Evolutionary conservation across 2,113 vertebrate genomes (phyloP).

Genomic region (Rhinichthys klamathensis): DNA sequence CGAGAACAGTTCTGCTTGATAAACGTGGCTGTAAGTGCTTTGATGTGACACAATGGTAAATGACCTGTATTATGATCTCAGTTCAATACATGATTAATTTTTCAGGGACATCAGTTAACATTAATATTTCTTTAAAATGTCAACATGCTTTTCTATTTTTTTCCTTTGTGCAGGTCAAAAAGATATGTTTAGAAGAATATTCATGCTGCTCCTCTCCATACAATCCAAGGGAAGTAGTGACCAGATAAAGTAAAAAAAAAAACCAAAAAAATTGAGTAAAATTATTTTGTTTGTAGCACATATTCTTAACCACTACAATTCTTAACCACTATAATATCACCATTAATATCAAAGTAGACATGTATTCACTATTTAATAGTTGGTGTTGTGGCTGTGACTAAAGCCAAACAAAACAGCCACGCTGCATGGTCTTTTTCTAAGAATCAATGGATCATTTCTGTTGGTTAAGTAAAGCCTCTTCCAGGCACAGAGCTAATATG

Average conservation of each 20-base stretch:
- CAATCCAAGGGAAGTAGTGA: neutral
- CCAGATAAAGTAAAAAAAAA: neutral
- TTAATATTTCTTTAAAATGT: neutral
- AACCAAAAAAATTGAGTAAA: too few relatives aligned
- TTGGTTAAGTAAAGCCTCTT: conserved; percentile 29
- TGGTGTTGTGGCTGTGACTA: neutral
- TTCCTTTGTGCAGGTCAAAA: neutral
- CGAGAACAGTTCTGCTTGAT: neutral
- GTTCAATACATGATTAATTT: neutral
- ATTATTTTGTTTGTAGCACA: too few relatives aligned
- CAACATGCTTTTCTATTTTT: neutral
- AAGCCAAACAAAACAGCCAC: neutral
- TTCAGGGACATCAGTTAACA: neutral
- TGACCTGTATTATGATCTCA: neutral
- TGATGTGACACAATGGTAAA: neutral
- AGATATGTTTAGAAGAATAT: neutral
- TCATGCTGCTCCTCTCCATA: neutral
- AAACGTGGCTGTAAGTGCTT: neutral
- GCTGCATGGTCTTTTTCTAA: neutral
- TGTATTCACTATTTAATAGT: neutral
- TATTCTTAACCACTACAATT: too few relatives aligned
- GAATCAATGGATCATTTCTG: conserved; percentile 30
- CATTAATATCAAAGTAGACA: neutral
- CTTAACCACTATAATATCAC: neutral
- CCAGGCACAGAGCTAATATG: conserved; percentile 47